A percentile compares a stretch with the other conserved stretches of the same genome.
Conservation (phyloP, 2,888 invertebrate species). For the Spilosoma lubricipeda region DNA sequence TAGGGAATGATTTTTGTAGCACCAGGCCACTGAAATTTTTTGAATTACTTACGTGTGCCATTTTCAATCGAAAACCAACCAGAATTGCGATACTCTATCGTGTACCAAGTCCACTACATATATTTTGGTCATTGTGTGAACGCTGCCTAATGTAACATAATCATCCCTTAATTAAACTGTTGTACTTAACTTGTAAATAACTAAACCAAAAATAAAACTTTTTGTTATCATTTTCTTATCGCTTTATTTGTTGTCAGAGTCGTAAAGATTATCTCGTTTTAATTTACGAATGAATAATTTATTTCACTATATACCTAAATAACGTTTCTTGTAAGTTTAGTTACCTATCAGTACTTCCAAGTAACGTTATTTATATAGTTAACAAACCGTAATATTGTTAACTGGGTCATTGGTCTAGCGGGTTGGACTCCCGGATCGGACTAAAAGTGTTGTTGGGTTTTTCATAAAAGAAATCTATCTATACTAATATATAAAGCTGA, state of each 20-base stretch:
- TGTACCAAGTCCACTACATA: not conserved
- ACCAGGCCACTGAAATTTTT: not conserved
- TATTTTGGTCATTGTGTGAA: not conserved
- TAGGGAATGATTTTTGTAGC: not conserved
- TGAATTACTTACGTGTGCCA: not conserved
- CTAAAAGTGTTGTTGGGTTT: too few relatives aligned
- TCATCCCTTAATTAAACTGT: not conserved
- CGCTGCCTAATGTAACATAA: not conserved
- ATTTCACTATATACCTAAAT: too few relatives aligned
- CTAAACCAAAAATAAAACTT: slow-evolving; percentile 53
- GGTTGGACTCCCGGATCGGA: too few relatives aligned
- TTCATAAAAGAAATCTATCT: too few relatives aligned
- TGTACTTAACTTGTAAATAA: slow-evolving; percentile 19
- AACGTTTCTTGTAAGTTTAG: too few relatives aligned
- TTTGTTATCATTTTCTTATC: slow-evolving; percentile 47
- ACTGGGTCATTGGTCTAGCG: not conserved
- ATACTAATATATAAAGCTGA: too few relatives aligned
- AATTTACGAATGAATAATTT: slow-evolving; percentile 25
- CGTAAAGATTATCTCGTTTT: not conserved
- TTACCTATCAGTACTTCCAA: slow-evolving; percentile 24
- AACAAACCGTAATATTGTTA: slow-evolving; percentile 17
- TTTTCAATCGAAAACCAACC: not conserved
- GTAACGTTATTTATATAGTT: slow-evolving; percentile 17
- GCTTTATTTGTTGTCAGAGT: slow-evolving; percentile 39
- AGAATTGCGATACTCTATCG: not conserved